Evolutionary conservation across 2,113 vertebrate genomes (phyloP).

Genomic region (Ammodytes marinus): DNA sequence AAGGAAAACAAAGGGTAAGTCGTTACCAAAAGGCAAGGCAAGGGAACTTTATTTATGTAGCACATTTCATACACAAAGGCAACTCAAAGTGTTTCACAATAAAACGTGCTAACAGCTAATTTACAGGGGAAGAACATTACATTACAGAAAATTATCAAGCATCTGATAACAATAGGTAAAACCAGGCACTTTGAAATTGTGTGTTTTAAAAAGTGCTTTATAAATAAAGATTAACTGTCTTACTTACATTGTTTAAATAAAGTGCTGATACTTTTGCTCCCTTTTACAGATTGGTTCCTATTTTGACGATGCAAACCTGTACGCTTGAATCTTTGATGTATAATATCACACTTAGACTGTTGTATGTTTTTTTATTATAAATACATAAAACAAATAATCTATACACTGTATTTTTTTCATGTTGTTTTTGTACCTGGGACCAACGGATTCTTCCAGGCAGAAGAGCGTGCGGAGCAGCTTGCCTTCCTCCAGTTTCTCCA

Average conservation of each 20-base stretch:
- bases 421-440: slow-evolving; percentile 71
- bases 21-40: not conserved
- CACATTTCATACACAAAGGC: too few relatives aligned
- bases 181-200: not conserved
- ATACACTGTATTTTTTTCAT: rapidly evolving
- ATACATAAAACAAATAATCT: not conserved
- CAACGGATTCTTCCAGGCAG: slow-evolving; percentile 70
- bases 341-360: not conserved
- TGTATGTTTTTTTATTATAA: not conserved
- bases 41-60: too few relatives aligned
- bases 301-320: not conserved
- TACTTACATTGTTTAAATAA: not conserved
- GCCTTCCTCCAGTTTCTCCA: slow-evolving; percentile 71
- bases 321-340: too few relatives aligned
- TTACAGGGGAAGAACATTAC: not conserved
- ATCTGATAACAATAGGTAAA: not conserved
- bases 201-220: not conserved
- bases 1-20: not conserved
- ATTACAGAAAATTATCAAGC: not conserved
- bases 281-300: not conserved
- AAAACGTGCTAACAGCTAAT: too few relatives aligned
- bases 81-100: too few relatives aligned
- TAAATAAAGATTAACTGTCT: not conserved
- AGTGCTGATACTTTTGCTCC: not conserved
- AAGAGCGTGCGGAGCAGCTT: slow-evolving; percentile 84